Conservation (phyloP, 1,140 invertebrate genomes). For the Dinothrombium tinctorium region DNA sequence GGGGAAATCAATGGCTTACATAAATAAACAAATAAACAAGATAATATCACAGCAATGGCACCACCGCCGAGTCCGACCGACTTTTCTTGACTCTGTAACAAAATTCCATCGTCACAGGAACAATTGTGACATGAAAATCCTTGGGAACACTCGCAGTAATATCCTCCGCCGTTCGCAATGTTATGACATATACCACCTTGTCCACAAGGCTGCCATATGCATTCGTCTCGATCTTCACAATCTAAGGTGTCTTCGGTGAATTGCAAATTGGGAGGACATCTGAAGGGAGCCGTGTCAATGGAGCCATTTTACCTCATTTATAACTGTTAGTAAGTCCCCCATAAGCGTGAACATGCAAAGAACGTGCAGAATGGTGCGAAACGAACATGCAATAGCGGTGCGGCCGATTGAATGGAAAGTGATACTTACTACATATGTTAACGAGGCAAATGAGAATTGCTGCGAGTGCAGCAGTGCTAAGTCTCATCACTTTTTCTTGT, state of each 20-base stretch:
- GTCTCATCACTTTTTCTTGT: conserved; percentile 68
- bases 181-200: conserved; percentile 30
- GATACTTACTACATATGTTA: conserved; percentile 65
- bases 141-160: conserved; percentile 36
- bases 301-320: too few relatives aligned
- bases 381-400: neutral
- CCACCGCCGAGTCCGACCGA: conserved; percentile 11
- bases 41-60: conserved; percentile 13
- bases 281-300: conserved; percentile 23
- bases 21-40: conserved; percentile 11
- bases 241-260: conserved; percentile 63
- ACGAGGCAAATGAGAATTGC: conserved; percentile 78
- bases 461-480: conserved; percentile 75
- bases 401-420: neutral
- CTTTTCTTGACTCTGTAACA: conserved; percentile 20
- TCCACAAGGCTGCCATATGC: conserved; percentile 64
- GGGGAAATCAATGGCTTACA: conserved; percentile 17
- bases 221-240: conserved; percentile 80
- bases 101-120: conserved; percentile 28
- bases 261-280: conserved; percentile 72
- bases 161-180: conserved; percentile 31
- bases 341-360: neutral
- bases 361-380: neutral
- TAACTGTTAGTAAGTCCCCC: neutral
- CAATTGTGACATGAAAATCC: conserved; percentile 72